Evolutionary conservation across 2,113 vertebrate genomes (phyloP), one percentile per base, ranked within the genome.

Genomic region (Cyprinus carpio): DNA sequence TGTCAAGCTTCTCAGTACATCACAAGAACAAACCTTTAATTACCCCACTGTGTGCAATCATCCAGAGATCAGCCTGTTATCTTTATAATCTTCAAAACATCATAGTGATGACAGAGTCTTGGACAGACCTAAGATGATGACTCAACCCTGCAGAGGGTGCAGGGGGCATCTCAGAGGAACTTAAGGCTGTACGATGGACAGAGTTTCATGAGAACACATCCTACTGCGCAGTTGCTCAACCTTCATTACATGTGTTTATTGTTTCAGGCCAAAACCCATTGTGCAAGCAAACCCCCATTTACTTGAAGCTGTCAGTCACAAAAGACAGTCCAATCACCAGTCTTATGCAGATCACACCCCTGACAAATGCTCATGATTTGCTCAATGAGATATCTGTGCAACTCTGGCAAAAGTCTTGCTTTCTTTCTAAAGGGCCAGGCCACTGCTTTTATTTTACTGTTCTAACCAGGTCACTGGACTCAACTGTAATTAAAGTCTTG

Each of bases 211-310:
- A 81, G 65, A 60, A 74, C 78, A 29, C 64, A 72, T 65, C 34
- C 65, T 80, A 71, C 84, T 23, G 76, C 5, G 15, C 23, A 23
- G 56, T 87, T 84, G 46, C 86, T 81, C 82, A 87, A 84, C 37
- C 69, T 82, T 74, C 5, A 84, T 75, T 80, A 51, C 58, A 51
- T 82, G 27, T 81, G 82, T 87, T 87, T 81, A 87, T 84, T 81
- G 82, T 84, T 84, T 84, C 82, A 84, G 82, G 71, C 56, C 82
- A 84, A 40, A 83, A 11, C 77, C 20, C 69, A 75, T 87, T 87
- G 76, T 76, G 86, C 76, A 84, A 87, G 65, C 29, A 76, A 86
- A 74, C 40, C 75, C 65, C 25, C 29, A 9, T 60, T 15, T 82
- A 75, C 81, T 43, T 29, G 60, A 71, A 75, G 23, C 31, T 40